Percentiles rank a stretch among this genome's conserved stretches.
phyloP scores from a whole-genome alignment of 2,797 vertebrate genomes.

The Artibeus jamaicensis region DNA sequence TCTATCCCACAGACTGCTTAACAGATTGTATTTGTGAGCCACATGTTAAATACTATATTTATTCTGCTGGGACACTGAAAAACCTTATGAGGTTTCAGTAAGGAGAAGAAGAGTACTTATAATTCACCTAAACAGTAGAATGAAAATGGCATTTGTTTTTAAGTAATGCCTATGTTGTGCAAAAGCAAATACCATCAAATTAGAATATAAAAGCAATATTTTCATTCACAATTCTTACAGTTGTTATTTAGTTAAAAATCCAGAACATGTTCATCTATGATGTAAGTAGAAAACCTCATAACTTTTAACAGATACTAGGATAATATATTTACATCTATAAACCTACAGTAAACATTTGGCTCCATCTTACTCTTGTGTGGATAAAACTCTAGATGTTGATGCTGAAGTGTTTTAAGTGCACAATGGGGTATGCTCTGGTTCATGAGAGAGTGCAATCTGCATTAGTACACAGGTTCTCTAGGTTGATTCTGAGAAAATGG shows the following conservation, averaged over 20 bases:
- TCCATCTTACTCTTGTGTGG: neutral
- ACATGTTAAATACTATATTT: neutral
- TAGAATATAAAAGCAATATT: neutral
- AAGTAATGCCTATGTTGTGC: neutral
- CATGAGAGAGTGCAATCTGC: neutral
- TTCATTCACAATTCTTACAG: neutral
- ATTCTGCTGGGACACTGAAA: neutral
- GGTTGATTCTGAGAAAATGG: neutral
- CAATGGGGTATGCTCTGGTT: neutral
- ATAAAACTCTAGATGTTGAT: neutral
- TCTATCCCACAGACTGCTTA: neutral
- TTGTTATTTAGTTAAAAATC: neutral
- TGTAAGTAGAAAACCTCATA: neutral
- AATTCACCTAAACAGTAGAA: neutral
- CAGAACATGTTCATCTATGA: neutral
- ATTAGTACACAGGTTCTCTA: too few relatives aligned
- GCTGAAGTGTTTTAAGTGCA: neutral
- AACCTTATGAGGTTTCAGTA: neutral
- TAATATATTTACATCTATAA: neutral
- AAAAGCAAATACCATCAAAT: neutral
- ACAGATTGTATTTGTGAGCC: neutral
- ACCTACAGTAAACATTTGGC: neutral
- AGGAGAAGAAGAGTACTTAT: neutral
- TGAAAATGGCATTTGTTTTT: neutral
- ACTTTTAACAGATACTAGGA: neutral